Base-by-base conservation (phyloP, 2,113 vertebrate genomes). In the Eulemur macaco region DNA sequence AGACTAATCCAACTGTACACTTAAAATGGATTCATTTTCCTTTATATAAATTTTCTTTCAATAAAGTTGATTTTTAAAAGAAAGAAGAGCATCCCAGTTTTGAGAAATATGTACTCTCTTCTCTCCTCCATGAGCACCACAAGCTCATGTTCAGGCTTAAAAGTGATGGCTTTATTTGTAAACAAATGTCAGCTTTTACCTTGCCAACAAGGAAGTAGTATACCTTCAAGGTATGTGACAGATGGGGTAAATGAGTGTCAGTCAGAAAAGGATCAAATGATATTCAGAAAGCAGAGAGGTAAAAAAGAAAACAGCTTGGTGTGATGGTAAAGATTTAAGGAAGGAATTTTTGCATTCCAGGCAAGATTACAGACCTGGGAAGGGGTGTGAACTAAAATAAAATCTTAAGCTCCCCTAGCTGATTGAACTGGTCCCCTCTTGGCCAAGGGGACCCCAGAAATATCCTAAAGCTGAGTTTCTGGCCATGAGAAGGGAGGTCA, bases 141-240 rank as follows among this genome's bases (percentile, higher is more conserved):
- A 31, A 95, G 39, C 45, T 95, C 56, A 77, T 85, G 91, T 92
- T 89, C 39, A 45, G 27, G 39, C 31, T 86, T 34, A 88, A 96
- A 93, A 66, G 66, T 54, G 29, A 95, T 82, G 90, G 31, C n/a
- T 86, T 87, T 89, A 95, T 91, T 96, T 96, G 93, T 93, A 96
- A 95, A 94, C 89, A 94, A 88, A 89, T 52, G 63, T 77, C 77
- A 82, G 42, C 39, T 93, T 96, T 92, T 91, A 93, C 63, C n/a
- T 82, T 77, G 83, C 39, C 95, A 94, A 95, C 89, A 37, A 94
- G 73, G 73, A 91, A 93, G 60, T 50, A 50, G 0, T 77, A 91
- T 74, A 42, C n/a, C 68, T 60, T 93, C 8, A 71, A 95, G 89
- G 17, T 68, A 96, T 18, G 69, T 86, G 60, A 87, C 45, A 14